These are phyloP conservation scores for Zygaena filipendulae DNA, from an alignment of 2,888 invertebrate genomes.

Conservation along the genomic window DNA sequence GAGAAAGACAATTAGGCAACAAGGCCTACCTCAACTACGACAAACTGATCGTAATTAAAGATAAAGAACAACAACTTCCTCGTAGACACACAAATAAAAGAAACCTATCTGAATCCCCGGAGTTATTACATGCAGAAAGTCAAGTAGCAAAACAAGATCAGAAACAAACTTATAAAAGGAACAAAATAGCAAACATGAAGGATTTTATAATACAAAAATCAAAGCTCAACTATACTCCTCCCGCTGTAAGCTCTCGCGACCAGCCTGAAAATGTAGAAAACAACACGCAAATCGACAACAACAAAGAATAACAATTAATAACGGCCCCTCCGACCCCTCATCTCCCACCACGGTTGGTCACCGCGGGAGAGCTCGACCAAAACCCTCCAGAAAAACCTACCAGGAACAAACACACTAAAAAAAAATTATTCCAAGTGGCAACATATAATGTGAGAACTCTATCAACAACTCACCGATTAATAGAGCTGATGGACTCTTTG, in stretches of 20 bases:
- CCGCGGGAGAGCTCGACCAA: conserved; percentile 18
- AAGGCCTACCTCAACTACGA: no score
- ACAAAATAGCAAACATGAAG: background rate
- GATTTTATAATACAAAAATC: background rate
- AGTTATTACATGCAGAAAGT: background rate
- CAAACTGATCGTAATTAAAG: no score
- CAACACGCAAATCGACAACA: no score
- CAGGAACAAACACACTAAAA: conserved; percentile 4
- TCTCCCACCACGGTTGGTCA: conserved; percentile 18
- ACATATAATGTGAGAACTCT: conserved; percentile 3
- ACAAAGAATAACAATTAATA: conserved; percentile 6
- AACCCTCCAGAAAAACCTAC: conserved; percentile 14
- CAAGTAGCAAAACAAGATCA: background rate
- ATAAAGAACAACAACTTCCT: no score
- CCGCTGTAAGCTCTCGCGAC: no score
- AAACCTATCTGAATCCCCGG: background rate
- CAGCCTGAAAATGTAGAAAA: no score
- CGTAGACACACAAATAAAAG: background rate
- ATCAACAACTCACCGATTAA: background rate
- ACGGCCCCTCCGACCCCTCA: conserved; percentile 7
- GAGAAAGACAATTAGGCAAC: no score
- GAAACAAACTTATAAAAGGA: background rate
- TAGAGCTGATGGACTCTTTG: background rate
- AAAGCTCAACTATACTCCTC: no score
- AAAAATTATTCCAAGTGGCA: conserved; percentile 1